A percentile compares a stretch with the other conserved stretches of the same genome.
Evolutionary conservation across 2,888 invertebrate species (phyloP).

Genomic region (Xanthia icteritia): DNA sequence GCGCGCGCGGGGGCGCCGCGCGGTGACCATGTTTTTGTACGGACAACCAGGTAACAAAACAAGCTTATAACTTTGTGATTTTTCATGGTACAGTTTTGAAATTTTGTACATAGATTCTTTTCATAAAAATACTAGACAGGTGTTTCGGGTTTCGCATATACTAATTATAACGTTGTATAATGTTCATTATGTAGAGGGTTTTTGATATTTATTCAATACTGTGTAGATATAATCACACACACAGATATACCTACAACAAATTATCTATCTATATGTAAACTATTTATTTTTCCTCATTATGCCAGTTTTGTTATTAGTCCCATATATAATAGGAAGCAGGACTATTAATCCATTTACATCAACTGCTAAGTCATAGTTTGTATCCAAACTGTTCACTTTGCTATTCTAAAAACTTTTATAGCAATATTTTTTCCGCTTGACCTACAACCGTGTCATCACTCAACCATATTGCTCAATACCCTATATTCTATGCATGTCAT

Average conservation of each 20-base stretch:
- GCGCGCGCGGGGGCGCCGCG: too few relatives aligned
- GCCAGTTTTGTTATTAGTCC: neutral
- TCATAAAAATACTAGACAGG: too few relatives aligned
- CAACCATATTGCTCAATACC: slow-evolving; percentile 10
- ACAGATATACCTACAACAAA: neutral
- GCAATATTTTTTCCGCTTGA: neutral
- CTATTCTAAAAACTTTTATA: neutral
- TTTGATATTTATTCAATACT: neutral
- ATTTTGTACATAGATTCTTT: too few relatives aligned
- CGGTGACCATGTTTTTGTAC: too few relatives aligned
- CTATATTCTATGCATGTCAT: slow-evolving; percentile 25
- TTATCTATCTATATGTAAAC: neutral
- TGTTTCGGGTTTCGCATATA: too few relatives aligned
- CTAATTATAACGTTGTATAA: too few relatives aligned
- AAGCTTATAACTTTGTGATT: too few relatives aligned
- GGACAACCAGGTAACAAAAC: too few relatives aligned
- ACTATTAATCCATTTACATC: neutral
- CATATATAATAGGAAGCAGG: neutral
- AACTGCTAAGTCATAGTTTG: neutral
- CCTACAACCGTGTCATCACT: slow-evolving; percentile 25
- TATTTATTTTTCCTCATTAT: neutral
- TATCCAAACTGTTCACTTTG: neutral
- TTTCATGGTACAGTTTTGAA: too few relatives aligned
- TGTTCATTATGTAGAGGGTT: neutral
- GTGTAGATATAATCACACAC: neutral